These are phyloP conservation scores for Taurulus bubalis DNA, from an alignment of 2,113 vertebrate species.

Conservation along the genomic window DNA sequence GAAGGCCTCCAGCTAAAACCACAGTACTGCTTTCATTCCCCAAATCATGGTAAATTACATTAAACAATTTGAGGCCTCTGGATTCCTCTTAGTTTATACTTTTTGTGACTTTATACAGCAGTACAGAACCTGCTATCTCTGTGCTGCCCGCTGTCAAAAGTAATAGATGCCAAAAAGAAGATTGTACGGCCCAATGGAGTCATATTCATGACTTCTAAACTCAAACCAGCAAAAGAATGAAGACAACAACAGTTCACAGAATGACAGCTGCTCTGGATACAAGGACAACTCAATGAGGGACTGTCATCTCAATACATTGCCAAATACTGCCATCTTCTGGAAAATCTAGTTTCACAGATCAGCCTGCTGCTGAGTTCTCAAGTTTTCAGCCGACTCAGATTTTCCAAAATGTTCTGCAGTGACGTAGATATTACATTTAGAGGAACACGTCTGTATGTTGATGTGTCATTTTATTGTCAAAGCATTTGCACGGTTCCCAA, in stretches of 20 bases:
- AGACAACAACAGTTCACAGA: background rate
- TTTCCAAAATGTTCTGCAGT: background rate
- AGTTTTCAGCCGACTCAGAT: background rate
- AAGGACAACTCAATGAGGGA: background rate
- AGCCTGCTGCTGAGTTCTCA: background rate
- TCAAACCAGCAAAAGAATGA: too few relatives aligned
- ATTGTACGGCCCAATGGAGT: background rate
- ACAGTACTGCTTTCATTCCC: background rate
- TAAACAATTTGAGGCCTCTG: background rate
- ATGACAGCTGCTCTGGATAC: background rate
- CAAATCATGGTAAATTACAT: background rate
- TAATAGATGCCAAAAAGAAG: background rate
- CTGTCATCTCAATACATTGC: background rate
- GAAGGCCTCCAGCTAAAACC: background rate
- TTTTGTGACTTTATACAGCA: background rate
- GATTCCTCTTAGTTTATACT: background rate
- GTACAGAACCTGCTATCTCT: background rate
- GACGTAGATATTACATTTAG: background rate
- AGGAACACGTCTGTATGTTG: background rate
- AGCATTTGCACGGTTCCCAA: background rate
- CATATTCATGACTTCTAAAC: background rate
- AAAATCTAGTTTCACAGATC: background rate
- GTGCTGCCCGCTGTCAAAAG: background rate
- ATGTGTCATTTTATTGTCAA: background rate
- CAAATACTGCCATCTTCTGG: constrained; percentile 30